phyloP scores from a whole-genome alignment of 2,888 invertebrate species.

The Eueremaeus valkanovi region DNA sequence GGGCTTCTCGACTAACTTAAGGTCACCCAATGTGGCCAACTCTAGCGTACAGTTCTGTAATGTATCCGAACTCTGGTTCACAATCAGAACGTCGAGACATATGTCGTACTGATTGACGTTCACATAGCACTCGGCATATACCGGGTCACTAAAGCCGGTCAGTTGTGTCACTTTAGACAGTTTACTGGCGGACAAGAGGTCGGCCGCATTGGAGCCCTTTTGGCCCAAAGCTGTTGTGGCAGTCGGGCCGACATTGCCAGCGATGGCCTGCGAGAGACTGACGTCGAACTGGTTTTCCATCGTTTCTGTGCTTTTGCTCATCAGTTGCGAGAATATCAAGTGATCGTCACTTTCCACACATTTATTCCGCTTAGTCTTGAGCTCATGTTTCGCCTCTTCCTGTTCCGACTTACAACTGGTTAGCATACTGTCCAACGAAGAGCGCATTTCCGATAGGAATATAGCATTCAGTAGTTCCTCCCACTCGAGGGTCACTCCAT shows the following conservation, averaged over 20 bases:
- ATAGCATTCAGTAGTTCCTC: slow-evolving; percentile 64
- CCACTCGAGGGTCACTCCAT: slow-evolving; percentile 57
- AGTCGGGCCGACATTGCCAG: slow-evolving; percentile 53
- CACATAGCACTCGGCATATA: slow-evolving; percentile 99
- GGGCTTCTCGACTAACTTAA: slow-evolving; percentile 96
- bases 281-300: slow-evolving; percentile 68
- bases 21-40: slow-evolving; percentile 92
- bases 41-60: slow-evolving; percentile 97
- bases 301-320: slow-evolving; percentile 36
- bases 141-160: slow-evolving; percentile 98
- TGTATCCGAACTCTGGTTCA: slow-evolving; percentile 97
- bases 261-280: slow-evolving; percentile 81
- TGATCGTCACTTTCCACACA: slow-evolving; percentile 41
- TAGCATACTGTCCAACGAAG: slow-evolving; percentile 76
- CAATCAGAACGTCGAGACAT: slow-evolving; percentile 93
- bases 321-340: slow-evolving; percentile 40
- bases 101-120: slow-evolving; percentile 98
- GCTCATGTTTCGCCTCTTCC: slow-evolving; percentile 60
- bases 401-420: slow-evolving; percentile 49
- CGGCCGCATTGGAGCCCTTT: slow-evolving; percentile 53
- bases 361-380: slow-evolving; percentile 59
- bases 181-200: slow-evolving; percentile 55
- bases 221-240: slow-evolving; percentile 39
- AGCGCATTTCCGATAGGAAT: slow-evolving; percentile 69
- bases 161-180: slow-evolving; percentile 77